phyloP scores from a whole-genome alignment of 2,888 invertebrate genomes.

The Pyrrhia umbra region DNA sequence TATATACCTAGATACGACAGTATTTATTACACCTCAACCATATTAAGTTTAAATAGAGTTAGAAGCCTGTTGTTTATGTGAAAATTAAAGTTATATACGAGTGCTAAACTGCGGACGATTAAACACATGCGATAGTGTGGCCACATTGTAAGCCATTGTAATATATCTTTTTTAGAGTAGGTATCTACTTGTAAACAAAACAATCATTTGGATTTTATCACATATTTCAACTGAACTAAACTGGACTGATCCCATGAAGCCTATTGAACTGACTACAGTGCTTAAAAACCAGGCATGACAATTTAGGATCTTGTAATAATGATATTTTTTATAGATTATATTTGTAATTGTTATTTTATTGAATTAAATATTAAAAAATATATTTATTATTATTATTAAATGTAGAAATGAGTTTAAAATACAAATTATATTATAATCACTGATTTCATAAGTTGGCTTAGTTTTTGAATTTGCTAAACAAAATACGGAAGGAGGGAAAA shows the following conservation, averaged over 20 bases:
- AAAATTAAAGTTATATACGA: slow-evolving; percentile 44
- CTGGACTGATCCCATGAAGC: slow-evolving; percentile 18
- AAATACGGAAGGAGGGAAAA: slow-evolving; percentile 21
- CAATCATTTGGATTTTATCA: slow-evolving; percentile 38
- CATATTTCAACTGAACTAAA: slow-evolving; percentile 40
- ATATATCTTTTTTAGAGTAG: slow-evolving; percentile 17
- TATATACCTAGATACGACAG: slow-evolving; percentile 27
- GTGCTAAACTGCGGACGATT: slow-evolving; percentile 38
- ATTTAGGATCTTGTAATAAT: too few species aligned
- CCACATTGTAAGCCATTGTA: slow-evolving; percentile 15
- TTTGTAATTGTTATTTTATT: too few species aligned
- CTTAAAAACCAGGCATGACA: too few species aligned
- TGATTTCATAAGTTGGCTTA: neutral
- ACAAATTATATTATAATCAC: neutral
- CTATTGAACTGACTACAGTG: too few species aligned
- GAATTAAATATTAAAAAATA: too few species aligned
- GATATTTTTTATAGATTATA: too few species aligned
- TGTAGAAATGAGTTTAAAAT: neutral
- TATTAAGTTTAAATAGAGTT: slow-evolving; percentile 40
- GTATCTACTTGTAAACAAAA: slow-evolving; percentile 38
- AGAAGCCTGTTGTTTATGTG: slow-evolving; percentile 37
- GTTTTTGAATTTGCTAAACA: slow-evolving; percentile 13
- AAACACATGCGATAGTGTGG: slow-evolving; percentile 46
- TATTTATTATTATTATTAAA: too few species aligned
- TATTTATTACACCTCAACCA: slow-evolving; percentile 29